phyloP scores from a whole-genome alignment of 2,113 vertebrate genomes.

The Epinephelus moara region DNA sequence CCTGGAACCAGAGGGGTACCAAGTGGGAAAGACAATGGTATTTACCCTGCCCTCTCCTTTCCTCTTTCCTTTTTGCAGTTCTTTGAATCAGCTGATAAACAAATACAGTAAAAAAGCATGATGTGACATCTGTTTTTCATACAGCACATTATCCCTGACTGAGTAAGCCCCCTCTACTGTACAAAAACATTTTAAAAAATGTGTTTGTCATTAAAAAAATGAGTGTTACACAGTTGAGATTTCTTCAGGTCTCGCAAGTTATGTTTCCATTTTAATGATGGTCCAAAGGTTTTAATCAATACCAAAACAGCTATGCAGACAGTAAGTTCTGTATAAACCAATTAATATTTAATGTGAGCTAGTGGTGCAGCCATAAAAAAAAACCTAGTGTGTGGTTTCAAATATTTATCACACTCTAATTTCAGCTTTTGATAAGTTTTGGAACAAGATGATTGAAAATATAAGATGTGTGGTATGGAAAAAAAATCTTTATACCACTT shows the following conservation, averaged over 20 bases:
- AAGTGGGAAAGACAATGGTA: constrained; percentile 98
- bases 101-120: background rate
- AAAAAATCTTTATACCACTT: too few relatives aligned
- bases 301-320: background rate
- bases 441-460: too few relatives aligned
- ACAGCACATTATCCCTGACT: background rate
- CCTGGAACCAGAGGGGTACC: constrained; percentile 89
- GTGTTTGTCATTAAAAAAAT: background rate
- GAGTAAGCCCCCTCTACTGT: background rate
- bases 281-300: background rate
- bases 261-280: background rate
- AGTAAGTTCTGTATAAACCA: too few relatives aligned
- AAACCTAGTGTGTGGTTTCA: too few relatives aligned
- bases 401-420: too few relatives aligned
- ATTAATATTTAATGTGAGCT: too few relatives aligned
- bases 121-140: constrained; percentile 8
- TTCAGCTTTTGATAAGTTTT: too few relatives aligned
- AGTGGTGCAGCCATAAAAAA: too few relatives aligned
- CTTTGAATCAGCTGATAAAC: background rate
- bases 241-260: too few relatives aligned
- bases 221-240: background rate
- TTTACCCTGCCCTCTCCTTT: background rate
- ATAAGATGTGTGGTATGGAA: too few relatives aligned
- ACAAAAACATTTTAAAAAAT: background rate
- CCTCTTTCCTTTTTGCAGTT: background rate